phyloP scores from a whole-genome alignment of 1,140 invertebrate species.

The Cecropterus lyciades region DNA sequence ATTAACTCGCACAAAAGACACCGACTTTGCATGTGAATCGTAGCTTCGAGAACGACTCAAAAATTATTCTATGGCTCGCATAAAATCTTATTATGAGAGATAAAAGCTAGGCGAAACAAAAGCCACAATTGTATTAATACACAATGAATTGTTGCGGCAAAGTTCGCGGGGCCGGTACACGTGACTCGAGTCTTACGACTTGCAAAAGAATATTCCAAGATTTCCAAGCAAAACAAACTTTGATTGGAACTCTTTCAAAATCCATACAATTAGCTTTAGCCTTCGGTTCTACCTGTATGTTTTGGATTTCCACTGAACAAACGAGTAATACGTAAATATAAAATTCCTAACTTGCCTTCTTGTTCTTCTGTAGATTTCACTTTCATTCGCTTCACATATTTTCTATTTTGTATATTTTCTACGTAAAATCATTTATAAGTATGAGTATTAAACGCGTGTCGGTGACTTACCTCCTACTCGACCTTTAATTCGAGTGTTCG shows the following conservation, averaged over 20 bases:
- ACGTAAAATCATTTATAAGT: no score
- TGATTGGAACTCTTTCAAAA: slow-evolving; percentile 12
- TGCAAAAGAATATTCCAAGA: slow-evolving; percentile 32
- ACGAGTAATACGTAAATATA: no score
- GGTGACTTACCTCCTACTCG: no score
- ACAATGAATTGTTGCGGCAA: slow-evolving; percentile 31
- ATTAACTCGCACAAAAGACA: slow-evolving; percentile 31
- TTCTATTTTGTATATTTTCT: no score
- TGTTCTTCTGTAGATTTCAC: no score
- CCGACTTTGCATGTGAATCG: slow-evolving; percentile 34
- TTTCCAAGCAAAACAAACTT: slow-evolving; percentile 25
- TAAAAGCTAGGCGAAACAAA: slow-evolving; percentile 36
- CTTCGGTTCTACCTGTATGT: no score
- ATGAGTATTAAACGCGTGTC: no score
- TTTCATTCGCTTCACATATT: no score
- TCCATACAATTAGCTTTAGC: neutral
- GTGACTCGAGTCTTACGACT: slow-evolving; percentile 25
- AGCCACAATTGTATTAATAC: slow-evolving; percentile 35
- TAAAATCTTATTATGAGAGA: slow-evolving; percentile 34
- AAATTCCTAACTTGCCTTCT: no score
- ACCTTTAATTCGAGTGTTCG: no score
- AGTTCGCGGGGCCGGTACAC: slow-evolving; percentile 30
- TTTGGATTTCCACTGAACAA: no score
- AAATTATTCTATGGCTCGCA: slow-evolving; percentile 35
- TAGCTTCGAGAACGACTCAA: slow-evolving; percentile 29